Evolutionary conservation across 2,113 vertebrate genomes (phyloP), one percentile per base, ranked within the genome.

Genomic region (Cavia aperea): DNA sequence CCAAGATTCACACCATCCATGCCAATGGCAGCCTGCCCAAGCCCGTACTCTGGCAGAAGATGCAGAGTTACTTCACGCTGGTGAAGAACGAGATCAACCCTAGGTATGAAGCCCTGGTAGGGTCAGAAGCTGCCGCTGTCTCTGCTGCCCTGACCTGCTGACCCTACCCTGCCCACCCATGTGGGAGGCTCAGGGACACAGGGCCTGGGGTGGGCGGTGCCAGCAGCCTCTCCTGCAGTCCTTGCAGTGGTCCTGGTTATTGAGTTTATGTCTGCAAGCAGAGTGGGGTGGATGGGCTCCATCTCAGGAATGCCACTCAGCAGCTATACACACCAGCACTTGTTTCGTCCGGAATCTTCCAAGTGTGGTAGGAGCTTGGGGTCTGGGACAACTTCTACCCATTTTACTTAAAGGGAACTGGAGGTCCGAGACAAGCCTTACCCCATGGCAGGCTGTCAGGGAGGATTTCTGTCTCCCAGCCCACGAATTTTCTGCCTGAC

Each of bases 11-110:
- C 0, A 97, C 98, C 95, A 99, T 99, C 97, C 99, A 99, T 0
- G 98, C 98, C 86, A 99, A 99, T 0, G 99, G 99, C 97, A 99
- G 98, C 97, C 97, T 99, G 62, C 98, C 99, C 93, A 98, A 98
- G 97, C 98, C 99, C 93, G 98, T 98, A 95, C 98, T 99, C 63
- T 99, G 99, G 99, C 98, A 99, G 96, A 99, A 99, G 97, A 98
- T 99, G 97, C 97, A 97, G 79, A 98, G 98, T 92, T 99, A 99
- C 96, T 98, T 99, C 97, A 97, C 98, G n/a, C 98, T 99, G 0
- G 98, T 99, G 97, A 98, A 98, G 97, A 98, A 97, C 0, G 98
- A 99, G 97, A 98, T 99, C 98, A 98, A 98, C 79, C 86, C 96
- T 98, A 99, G 98, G 99, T 99, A 98, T 97, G 95, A 79, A 95